phyloP scores from a whole-genome alignment of 2,113 vertebrate species.

The Aegithalos caudatus region DNA sequence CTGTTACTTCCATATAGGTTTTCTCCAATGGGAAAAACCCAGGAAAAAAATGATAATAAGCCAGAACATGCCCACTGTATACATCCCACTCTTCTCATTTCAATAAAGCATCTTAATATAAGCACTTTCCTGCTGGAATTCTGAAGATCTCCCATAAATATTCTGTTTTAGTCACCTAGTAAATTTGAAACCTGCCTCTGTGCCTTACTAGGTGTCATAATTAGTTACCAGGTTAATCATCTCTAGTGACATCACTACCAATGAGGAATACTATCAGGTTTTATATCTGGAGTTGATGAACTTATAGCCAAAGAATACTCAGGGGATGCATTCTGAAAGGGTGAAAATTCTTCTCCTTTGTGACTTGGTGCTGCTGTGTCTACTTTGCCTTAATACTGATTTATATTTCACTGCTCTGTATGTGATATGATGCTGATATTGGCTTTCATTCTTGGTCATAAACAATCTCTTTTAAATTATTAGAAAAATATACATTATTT shows the following conservation, averaged over 20 bases:
- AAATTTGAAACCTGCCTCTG: not conserved
- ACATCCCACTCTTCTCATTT: not conserved
- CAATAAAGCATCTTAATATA: not conserved
- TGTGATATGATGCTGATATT: not conserved
- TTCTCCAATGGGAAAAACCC: not conserved
- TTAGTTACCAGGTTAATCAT: slow-evolving; percentile 60
- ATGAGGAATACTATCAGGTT: slow-evolving; percentile 67
- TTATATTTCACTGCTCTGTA: not conserved
- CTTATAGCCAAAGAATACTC: not conserved
- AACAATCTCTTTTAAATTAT: not conserved
- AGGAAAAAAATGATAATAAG: not conserved
- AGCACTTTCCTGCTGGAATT: not conserved
- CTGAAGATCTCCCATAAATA: not conserved
- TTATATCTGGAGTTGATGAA: not conserved
- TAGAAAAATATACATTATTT: not conserved
- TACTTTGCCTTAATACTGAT: slow-evolving; percentile 28
- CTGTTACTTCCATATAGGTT: not conserved
- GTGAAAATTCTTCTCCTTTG: not conserved
- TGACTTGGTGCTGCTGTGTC: slow-evolving; percentile 8
- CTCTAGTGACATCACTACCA: slow-evolving; percentile 67
- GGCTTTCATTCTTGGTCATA: not conserved
- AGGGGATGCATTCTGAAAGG: not conserved
- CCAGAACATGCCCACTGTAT: not conserved
- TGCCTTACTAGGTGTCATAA: slow-evolving; percentile 58
- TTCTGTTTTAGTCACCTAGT: not conserved